These are phyloP conservation scores for Sparus aurata DNA, from an alignment of 2,797 vertebrate genomes.

Conservation along the genomic window DNA sequence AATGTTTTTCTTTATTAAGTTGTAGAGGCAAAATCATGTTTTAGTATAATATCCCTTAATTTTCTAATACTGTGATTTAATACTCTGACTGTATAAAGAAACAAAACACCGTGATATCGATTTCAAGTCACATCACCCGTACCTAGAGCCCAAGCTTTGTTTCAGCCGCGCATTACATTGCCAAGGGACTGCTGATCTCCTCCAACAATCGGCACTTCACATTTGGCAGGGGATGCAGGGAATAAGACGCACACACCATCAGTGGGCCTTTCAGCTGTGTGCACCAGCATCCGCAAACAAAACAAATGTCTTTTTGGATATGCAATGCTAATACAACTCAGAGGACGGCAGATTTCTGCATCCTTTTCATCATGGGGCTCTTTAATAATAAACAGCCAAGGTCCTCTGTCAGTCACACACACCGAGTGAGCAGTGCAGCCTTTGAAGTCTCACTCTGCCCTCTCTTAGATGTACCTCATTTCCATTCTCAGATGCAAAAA, in stretches of 20 bases:
- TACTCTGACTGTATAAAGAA: too few relatives aligned
- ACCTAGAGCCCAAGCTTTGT: background rate
- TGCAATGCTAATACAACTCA: conserved; percentile 79
- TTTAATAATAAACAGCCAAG: conserved; percentile 67
- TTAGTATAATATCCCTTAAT: too few relatives aligned
- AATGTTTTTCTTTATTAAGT: too few relatives aligned
- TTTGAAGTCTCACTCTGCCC: conserved; percentile 82
- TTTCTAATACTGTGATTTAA: too few relatives aligned
- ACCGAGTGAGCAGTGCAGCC: conserved; percentile 62
- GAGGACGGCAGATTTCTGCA: conserved; percentile 77
- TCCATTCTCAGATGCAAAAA: conserved; percentile 82
- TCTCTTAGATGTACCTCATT: conserved; percentile 83
- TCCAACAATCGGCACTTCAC: conserved; percentile 74
- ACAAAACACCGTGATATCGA: too few relatives aligned
- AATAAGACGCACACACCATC: conserved; percentile 55
- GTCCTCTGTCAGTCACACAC: conserved; percentile 78
- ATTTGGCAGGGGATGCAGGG: conserved; percentile 72
- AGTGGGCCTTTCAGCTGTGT: conserved; percentile 60
- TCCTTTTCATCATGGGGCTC: conserved; percentile 81
- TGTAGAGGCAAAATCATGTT: too few relatives aligned
- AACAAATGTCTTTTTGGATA: conserved; percentile 76
- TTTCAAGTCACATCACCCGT: too few relatives aligned
- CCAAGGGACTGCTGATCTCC: conserved; percentile 59
- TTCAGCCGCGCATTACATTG: conserved; percentile 20
- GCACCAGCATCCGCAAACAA: conserved; percentile 57